Evolutionary conservation across 2,797 vertebrate species (phyloP), one percentile per base, ranked within the genome.

Genomic region (Ispidina picta): DNA sequence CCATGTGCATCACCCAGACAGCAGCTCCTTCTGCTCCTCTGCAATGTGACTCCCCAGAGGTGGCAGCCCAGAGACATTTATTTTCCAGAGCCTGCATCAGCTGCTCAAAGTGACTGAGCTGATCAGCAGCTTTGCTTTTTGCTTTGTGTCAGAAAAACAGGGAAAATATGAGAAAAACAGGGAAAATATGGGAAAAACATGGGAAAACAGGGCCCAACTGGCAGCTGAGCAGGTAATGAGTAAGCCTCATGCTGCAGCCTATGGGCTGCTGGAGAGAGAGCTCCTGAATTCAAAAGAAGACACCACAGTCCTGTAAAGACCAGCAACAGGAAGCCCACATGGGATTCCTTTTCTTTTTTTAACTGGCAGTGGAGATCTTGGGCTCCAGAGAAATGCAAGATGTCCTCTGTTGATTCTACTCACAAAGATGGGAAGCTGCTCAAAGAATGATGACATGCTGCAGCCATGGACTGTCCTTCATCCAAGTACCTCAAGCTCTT

Each of bases 401-500:
- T 83, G 86, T 89, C 64, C 79, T 81, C 72, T 60, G 70, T 15
- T 75, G 73, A 65, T 54, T 14, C 21, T 5, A 10, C 26, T 60
- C 37, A 84, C 87, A 91, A 83, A 92, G 55, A 72, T 66, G 69
- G 71, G 83, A 71, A 74, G 78, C 76, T 60, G 60, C 19, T 91
- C 76, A 51, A 12, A 83, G 89, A 44, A 60, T 6, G 54, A 75
- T 54, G 85, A 79, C 80, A 60, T 0, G 84, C 77, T 48, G 70
- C 15, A 6, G 44, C 77, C 13, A 29, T 0, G 6, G 76, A 15
- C 8, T 0, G 0, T 2, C 20, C 41, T 55, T 12, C 7, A 0
- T 29, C 69, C 82, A 25, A 48, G 56, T 26, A 71, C 23, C 64
- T 74, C 59, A 5, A 74, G 83, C 60, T 71, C 44, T 62, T 55